Conservation (phyloP, 2,888 invertebrate species). For the Thymelicus sylvestris region DNA sequence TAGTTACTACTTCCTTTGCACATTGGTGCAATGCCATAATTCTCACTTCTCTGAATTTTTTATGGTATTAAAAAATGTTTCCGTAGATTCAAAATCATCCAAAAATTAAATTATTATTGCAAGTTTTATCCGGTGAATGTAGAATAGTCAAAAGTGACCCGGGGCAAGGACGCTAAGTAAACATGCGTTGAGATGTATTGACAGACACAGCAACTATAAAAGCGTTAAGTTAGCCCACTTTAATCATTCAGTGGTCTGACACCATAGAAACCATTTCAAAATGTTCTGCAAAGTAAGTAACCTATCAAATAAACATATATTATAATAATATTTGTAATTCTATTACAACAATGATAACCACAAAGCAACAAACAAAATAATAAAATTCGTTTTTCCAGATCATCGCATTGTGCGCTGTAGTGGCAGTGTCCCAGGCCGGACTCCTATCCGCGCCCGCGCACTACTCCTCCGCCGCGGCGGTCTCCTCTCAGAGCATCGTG, state of each 20-base stretch:
- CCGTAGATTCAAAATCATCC: not conserved
- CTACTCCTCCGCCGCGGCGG: slow-evolving; percentile 63
- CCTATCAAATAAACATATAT: not conserved
- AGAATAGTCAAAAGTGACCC: slow-evolving; percentile 26
- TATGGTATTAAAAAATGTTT: not conserved
- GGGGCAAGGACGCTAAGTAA: slow-evolving; percentile 33
- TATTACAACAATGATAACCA: too few species aligned
- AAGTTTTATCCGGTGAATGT: not conserved
- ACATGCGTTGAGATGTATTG: not conserved
- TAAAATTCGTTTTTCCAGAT: slow-evolving; percentile 44
- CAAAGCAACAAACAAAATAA: not conserved
- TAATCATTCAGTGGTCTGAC: slow-evolving; percentile 18
- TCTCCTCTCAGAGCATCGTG: slow-evolving; percentile 67
- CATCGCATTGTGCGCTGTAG: slow-evolving; percentile 52
- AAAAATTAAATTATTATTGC: not conserved
- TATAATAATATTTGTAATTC: not conserved
- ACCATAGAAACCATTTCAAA: slow-evolving; percentile 29
- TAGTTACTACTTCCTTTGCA: slow-evolving; percentile 5
- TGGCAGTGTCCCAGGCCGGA: slow-evolving; percentile 56
- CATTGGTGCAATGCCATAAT: not conserved
- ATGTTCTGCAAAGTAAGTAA: slow-evolving; percentile 48
- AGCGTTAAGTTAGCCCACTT: slow-evolving; percentile 26
- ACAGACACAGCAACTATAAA: slow-evolving; percentile 22
- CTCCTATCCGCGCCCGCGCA: slow-evolving; percentile 62
- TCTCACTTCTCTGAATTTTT: not conserved